Conservation (phyloP, 1,140 invertebrate species). For the Procambarus virginalis region DNA sequence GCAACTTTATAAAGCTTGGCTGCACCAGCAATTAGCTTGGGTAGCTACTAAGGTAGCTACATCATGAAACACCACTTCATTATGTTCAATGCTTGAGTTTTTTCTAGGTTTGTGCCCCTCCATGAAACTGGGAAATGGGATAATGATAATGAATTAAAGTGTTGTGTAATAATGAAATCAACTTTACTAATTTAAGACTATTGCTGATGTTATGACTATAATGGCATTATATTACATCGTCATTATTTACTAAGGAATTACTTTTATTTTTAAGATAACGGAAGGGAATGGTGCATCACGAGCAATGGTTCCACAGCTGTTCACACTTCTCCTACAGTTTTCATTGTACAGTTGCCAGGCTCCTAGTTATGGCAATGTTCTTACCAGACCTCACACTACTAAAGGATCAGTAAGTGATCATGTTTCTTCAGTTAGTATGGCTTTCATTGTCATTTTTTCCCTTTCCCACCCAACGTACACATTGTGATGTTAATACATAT, state of each 20-base stretch:
- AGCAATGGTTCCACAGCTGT: constrained; percentile 75
- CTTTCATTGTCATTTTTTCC: neutral
- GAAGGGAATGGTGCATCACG: constrained; percentile 67
- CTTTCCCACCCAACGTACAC: too few relatives aligned
- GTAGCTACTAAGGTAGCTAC: too few relatives aligned
- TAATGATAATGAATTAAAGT: too few relatives aligned
- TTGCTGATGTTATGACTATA: neutral
- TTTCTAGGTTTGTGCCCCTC: too few relatives aligned
- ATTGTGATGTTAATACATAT: too few relatives aligned
- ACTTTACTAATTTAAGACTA: too few relatives aligned
- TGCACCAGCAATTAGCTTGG: too few relatives aligned
- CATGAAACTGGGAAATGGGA: too few relatives aligned
- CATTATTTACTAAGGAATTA: constrained; percentile 7
- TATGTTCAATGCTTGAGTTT: too few relatives aligned
- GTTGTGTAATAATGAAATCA: too few relatives aligned
- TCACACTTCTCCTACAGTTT: constrained; percentile 75
- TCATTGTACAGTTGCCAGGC: constrained; percentile 74
- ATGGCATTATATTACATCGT: neutral
- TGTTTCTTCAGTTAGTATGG: neutral
- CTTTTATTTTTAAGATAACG: constrained; percentile 57
- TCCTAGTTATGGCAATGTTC: constrained; percentile 71
- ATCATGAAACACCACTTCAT: too few relatives aligned
- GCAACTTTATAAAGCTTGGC: too few relatives aligned
- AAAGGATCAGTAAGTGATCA: constrained; percentile 59
- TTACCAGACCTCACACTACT: constrained; percentile 66